Conservation (phyloP, 2,888 invertebrate genomes). For the Chydorus sphaericus region DNA sequence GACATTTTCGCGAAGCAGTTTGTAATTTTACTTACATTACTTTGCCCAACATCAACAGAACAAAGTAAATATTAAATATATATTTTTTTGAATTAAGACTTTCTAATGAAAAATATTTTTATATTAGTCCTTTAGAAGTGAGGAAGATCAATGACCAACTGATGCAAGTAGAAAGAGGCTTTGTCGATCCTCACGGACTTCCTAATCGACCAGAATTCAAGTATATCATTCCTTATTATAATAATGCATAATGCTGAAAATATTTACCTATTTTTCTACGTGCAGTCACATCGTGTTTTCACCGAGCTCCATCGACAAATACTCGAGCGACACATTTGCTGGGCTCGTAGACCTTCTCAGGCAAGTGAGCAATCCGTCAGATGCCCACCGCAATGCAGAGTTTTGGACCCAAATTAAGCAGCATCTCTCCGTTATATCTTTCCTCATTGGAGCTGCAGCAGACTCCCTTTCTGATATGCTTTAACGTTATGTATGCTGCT, state of each 20-base stretch:
- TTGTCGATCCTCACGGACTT: constrained; percentile 29
- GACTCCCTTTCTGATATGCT: too few species aligned
- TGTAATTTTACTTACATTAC: not conserved
- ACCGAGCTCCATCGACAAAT: constrained; percentile 19
- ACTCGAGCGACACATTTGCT: constrained; percentile 20
- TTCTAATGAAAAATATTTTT: not conserved
- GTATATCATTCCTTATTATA: not conserved
- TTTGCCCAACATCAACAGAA: not conserved
- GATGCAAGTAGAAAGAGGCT: constrained; percentile 29
- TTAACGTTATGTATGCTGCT: too few species aligned
- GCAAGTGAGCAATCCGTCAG: not conserved
- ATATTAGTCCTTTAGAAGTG: constrained; percentile 21
- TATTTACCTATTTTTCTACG: too few species aligned
- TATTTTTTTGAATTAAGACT: not conserved
- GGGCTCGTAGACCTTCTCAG: constrained; percentile 20
- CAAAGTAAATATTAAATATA: not conserved
- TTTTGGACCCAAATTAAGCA: constrained; percentile 11
- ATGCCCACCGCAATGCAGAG: not conserved
- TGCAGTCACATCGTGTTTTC: constrained; percentile 22
- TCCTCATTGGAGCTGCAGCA: constrained; percentile 7
- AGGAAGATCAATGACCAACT: constrained; percentile 26
- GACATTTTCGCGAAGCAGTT: not conserved
- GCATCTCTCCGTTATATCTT: constrained; percentile 13
- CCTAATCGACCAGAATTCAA: constrained; percentile 20
- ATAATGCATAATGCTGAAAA: too few species aligned